Evolutionary conservation across 2,888 invertebrate species (phyloP), one percentile per base, ranked within the genome.

Genomic region (Periphyllus acericola): DNA sequence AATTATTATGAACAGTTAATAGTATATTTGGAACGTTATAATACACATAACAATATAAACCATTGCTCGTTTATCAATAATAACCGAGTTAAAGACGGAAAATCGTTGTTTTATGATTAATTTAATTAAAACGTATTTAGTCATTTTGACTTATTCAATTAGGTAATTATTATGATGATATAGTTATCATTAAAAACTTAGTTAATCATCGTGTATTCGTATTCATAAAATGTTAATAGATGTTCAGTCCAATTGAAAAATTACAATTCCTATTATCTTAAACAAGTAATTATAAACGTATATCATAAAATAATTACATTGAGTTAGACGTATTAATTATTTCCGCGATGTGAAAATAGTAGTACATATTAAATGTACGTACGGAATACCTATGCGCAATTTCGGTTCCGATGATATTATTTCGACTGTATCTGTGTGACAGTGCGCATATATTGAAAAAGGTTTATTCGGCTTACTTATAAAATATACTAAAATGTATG

Each of bases 231-330:
- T 55, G 32, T 55, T 72, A 83, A 72, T 32, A 40, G 4, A 14
- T 14, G 36, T 25, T 74, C 72, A 55, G 55, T 11, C 11, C 34
- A 74, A 74, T 55, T 11, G 36, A 74, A 72, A 36, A 83, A 60
- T 29, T 74, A 29, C 5, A 32, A 40, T 83, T 29, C 36, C 40
- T 83, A 29, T 68, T 75, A 83, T 83, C 83, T 75, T 9, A 32
- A 75, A 83, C 40, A 9, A 75, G 36, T 29, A 55, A 72, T 72
- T n/a, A 83, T 83, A 74, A 55, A 74, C 34, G 72, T n/a, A 83
- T 36, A 83, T 55, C 46, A 82, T 82, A 52, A 71, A 74, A 83
- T 55, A n/a, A 74, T 72, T 52, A 34, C 11, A n/a, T 40, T 3
- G n/a, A 76, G 60, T 60, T 3, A 25, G 75, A 29, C 40, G 11